A percentile compares a stretch with the other conserved stretches of the same genome.
Evolutionary conservation across 2,113 vertebrate genomes (phyloP).

Genomic region (Tenebrosternarchus preto): DNA sequence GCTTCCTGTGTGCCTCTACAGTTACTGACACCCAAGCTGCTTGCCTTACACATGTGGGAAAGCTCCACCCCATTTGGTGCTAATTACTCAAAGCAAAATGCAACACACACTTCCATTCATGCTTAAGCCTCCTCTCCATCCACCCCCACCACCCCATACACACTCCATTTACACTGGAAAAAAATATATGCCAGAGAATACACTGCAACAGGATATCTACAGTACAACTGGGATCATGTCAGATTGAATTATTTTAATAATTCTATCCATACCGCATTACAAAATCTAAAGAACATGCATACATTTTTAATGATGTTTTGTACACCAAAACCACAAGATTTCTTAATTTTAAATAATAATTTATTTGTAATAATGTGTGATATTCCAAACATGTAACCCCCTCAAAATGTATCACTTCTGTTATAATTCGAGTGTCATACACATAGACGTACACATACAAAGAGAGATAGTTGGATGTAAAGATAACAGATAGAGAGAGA

Average conservation of each 20-base stretch:
- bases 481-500: not conserved
- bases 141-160: too few species aligned
- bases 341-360: too few species aligned
- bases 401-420: too few species aligned
- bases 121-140: not conserved
- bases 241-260: too few species aligned
- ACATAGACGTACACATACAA: not conserved
- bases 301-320: too few species aligned
- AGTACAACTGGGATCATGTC: too few species aligned
- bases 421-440: too few species aligned
- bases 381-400: too few species aligned
- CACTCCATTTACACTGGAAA: not conserved
- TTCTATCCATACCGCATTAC: too few species aligned
- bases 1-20: slow-evolving; percentile 34
- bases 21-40: slow-evolving; percentile 46
- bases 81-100: slow-evolving; percentile 36
- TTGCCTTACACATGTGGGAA: slow-evolving; percentile 40
- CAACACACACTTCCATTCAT: not conserved
- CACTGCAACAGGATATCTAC: not conserved
- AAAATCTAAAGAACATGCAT: too few species aligned
- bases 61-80: not conserved
- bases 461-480: not conserved
- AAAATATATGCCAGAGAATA: slow-evolving; percentile 1
- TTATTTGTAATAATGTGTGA: too few species aligned
- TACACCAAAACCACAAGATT: too few species aligned